phyloP scores from a whole-genome alignment of 2,113 vertebrate species.

The Dicerorhinus sumatrensis region DNA sequence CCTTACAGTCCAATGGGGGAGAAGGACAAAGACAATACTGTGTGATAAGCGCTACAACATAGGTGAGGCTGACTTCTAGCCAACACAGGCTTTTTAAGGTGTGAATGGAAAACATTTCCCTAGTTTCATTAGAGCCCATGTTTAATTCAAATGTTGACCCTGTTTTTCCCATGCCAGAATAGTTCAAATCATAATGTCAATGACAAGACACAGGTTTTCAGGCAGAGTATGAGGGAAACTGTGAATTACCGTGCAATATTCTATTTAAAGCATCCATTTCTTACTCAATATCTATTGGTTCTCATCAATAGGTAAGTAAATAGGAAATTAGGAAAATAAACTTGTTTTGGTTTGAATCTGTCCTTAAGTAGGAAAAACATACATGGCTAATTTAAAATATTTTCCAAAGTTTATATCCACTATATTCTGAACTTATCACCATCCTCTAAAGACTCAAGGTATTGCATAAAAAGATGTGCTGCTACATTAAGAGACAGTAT shows the following conservation, averaged over 20 bases:
- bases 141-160: not conserved
- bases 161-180: not conserved
- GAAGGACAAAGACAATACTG: not conserved
- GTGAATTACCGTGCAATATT: not conserved
- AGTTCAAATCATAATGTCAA: not conserved
- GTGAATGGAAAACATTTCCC: not conserved
- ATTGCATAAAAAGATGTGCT: not conserved
- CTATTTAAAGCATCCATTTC: conserved; percentile 3
- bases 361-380: conserved; percentile 10
- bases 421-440: not conserved
- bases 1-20: not conserved
- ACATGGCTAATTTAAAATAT: not conserved
- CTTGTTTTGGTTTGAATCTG: not conserved
- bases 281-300: not conserved
- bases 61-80: not conserved
- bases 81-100: not conserved
- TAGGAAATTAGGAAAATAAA: conserved; percentile 30
- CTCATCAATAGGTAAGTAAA: not conserved
- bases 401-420: not conserved
- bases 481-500: not conserved
- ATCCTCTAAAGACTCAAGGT: not conserved
- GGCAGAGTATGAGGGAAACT: not conserved
- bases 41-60: not conserved
- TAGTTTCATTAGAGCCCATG: not conserved
- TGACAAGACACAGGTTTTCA: not conserved